Conservation (phyloP, 1,140 invertebrate species). For the Leptopilina boulardi region DNA sequence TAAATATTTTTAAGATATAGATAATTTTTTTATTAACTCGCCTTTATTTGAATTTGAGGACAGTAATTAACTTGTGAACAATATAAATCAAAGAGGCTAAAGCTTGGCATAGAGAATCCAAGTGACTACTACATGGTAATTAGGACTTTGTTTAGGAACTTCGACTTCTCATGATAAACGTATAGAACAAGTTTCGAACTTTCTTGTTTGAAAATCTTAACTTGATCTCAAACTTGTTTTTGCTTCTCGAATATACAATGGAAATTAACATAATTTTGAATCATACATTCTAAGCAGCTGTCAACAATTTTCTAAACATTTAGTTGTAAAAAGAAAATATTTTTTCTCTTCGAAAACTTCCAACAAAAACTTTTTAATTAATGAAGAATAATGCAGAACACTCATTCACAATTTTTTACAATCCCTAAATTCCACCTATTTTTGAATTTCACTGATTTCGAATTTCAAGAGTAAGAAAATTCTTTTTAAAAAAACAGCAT, state of each 20-base stretch:
- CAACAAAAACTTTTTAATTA: too few relatives aligned
- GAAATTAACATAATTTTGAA: background rate
- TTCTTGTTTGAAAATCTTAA: background rate
- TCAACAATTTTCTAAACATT: background rate
- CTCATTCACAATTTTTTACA: too few relatives aligned
- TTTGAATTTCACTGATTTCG: too few relatives aligned
- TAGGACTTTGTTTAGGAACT: slow-evolving; percentile 7
- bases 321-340: background rate
- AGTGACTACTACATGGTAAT: slow-evolving; percentile 11
- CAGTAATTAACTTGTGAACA: background rate
- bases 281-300: background rate
- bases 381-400: too few relatives aligned
- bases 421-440: too few relatives aligned
- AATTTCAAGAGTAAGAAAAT: too few relatives aligned
- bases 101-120: background rate
- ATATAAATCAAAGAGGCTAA: slow-evolving; percentile 20
- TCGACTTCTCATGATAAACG: slow-evolving; percentile 11
- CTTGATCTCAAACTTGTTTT: background rate
- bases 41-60: background rate
- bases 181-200: background rate
- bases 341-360: too few relatives aligned
- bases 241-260: background rate
- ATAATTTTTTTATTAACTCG: too few relatives aligned
- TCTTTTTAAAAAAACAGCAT: too few relatives aligned
- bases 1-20: too few relatives aligned